A percentile compares a stretch with the other conserved stretches of the same genome.
phyloP scores from a whole-genome alignment of 2,888 invertebrate genomes.

The Mesoligia furuncula region DNA sequence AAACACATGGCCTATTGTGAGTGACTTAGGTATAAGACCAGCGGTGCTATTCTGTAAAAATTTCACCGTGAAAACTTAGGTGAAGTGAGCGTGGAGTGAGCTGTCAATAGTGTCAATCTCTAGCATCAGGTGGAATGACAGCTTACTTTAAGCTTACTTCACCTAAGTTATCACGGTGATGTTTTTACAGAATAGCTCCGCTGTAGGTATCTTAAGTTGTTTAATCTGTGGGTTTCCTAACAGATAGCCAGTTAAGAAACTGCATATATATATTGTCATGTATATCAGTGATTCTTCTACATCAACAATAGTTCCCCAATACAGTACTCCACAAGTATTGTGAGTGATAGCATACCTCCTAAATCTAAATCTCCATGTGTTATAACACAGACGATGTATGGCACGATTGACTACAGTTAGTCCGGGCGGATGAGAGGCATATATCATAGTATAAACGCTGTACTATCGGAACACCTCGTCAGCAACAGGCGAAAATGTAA shows the following conservation, averaged over 20 bases:
- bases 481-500: not conserved
- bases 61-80: too few species aligned
- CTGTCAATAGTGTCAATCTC: too few species aligned
- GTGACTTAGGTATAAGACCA: too few species aligned
- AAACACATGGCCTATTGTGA: too few species aligned
- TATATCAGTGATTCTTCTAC: not conserved
- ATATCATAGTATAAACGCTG: conserved; percentile 43
- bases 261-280: not conserved
- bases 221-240: too few species aligned
- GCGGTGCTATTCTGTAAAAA: too few species aligned
- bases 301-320: not conserved
- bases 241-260: not conserved
- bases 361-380: conserved; percentile 26
- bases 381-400: conserved; percentile 13
- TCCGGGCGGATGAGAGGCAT: not conserved
- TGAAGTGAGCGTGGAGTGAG: too few species aligned
- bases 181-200: too few species aligned
- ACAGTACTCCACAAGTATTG: not conserved
- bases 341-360: conserved; percentile 19
- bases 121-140: too few species aligned
- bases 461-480: conserved; percentile 14
- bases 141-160: too few species aligned
- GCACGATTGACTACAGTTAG: conserved; percentile 43
- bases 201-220: not conserved
- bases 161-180: too few species aligned